These are phyloP conservation scores for Tetheella fluctuosa DNA, from an alignment of 2,888 invertebrate genomes.

Conservation along the genomic window DNA sequence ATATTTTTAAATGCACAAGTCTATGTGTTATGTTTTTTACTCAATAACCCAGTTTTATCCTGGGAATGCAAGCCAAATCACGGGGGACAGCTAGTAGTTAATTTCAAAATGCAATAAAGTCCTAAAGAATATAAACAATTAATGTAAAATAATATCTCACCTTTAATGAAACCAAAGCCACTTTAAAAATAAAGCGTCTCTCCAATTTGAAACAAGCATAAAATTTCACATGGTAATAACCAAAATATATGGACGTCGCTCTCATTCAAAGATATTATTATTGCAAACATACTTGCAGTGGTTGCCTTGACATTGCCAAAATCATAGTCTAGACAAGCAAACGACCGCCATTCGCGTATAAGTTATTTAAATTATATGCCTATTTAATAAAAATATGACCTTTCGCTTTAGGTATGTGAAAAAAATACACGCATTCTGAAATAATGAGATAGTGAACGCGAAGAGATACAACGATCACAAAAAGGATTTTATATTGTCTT, in stretches of 20 bases:
- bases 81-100: too few species aligned
- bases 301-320: slow-evolving; percentile 71
- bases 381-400: slow-evolving; percentile 23
- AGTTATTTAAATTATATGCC: slow-evolving; percentile 58
- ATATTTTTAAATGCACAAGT: too few species aligned
- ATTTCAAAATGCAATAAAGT: too few species aligned
- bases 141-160: too few species aligned
- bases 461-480: too few species aligned
- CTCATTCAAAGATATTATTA: slow-evolving; percentile 25
- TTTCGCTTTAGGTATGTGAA: neutral
- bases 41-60: too few species aligned
- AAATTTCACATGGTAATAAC: slow-evolving; percentile 1
- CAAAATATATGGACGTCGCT: slow-evolving; percentile 10
- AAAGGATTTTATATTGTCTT: too few species aligned
- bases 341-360: slow-evolving; percentile 55
- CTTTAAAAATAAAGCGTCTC: neutral
- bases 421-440: neutral
- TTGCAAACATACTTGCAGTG: slow-evolving; percentile 27
- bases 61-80: too few species aligned
- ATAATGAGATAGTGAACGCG: neutral
- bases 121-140: too few species aligned
- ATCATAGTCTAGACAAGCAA: slow-evolving; percentile 63
- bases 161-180: neutral
- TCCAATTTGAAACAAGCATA: neutral
- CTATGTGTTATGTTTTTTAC: too few species aligned